phyloP scores from a whole-genome alignment of 2,797 vertebrate species.

The Cirrhinus molitorella region DNA sequence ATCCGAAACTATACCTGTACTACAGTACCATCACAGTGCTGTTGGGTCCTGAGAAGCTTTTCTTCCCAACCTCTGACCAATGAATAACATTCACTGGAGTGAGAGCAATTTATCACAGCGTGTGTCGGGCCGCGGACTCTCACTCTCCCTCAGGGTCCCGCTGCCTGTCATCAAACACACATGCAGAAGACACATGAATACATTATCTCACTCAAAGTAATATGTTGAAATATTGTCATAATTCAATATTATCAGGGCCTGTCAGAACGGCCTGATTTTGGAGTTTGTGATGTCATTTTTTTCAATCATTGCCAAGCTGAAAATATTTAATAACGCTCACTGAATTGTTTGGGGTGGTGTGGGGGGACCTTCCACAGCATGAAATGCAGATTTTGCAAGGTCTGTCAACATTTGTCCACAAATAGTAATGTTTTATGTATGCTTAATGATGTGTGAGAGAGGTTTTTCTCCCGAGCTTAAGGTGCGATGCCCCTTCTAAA shows the following conservation, averaged over 20 bases:
- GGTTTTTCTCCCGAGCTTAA: conserved; percentile 30
- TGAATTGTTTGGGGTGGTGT: conserved; percentile 18
- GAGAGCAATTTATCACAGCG: conserved; percentile 58
- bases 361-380: not conserved
- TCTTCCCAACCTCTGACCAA: conserved; percentile 41
- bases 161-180: conserved; percentile 37
- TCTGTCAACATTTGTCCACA: conserved; percentile 2
- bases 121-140: conserved; percentile 34
- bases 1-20: not conserved
- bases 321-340: conserved; percentile 25
- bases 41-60: conserved; percentile 29
- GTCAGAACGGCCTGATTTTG: conserved; percentile 32
- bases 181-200: conserved; percentile 39
- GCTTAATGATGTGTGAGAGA: conserved; percentile 24
- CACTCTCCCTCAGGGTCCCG: conserved; percentile 43
- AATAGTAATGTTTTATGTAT: conserved; percentile 42
- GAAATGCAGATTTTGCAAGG: conserved; percentile 10
- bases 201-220: conserved; percentile 50
- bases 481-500: conserved; percentile 29
- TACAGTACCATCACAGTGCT: not conserved
- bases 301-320: conserved; percentile 38
- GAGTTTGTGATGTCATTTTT: conserved; percentile 42
- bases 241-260: conserved; percentile 41
- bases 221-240: conserved; percentile 45
- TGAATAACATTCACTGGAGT: conserved; percentile 48